Evolutionary conservation across 2,797 vertebrate species (phyloP).

Genomic region (Manis crassicaudata): DNA sequence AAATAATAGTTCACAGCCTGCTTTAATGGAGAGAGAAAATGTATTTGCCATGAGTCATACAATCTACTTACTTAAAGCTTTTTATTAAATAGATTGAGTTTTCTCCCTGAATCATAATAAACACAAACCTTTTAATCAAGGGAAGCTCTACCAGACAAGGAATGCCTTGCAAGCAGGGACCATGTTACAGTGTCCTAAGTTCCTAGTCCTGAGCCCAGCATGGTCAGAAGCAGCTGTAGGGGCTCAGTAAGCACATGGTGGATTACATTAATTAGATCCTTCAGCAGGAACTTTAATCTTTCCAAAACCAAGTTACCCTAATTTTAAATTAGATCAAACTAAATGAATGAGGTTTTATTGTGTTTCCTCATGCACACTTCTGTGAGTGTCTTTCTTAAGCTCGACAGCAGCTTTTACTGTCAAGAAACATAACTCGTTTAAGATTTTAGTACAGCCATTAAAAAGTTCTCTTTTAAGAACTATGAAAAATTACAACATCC

Average conservation of each 20-base stretch:
- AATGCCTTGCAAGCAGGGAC: background rate
- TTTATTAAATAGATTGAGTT: conserved; percentile 38
- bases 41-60: background rate
- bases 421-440: conserved; percentile 5
- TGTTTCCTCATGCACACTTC: background rate
- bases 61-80: conserved; percentile 36
- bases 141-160: background rate
- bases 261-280: conserved; percentile 37
- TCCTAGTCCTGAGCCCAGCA: background rate
- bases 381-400: background rate
- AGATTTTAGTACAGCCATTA: conserved; percentile 1
- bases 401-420: background rate
- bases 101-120: conserved; percentile 28
- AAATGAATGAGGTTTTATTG: conserved; percentile 28
- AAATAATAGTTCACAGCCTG: background rate
- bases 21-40: conserved; percentile 32
- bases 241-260: background rate
- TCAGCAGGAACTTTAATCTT: conserved; percentile 41
- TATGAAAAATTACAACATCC: conserved; percentile 2
- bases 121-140: background rate
- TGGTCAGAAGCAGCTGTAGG: background rate
- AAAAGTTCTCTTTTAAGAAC: background rate
- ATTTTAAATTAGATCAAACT: conserved; percentile 51
- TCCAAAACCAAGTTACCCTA: background rate
- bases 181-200: background rate